Percentiles rank a stretch among this genome's conserved stretches.
Evolutionary conservation across 2,797 vertebrate species (phyloP).

Genomic region (Enteromius treurensis): DNA sequence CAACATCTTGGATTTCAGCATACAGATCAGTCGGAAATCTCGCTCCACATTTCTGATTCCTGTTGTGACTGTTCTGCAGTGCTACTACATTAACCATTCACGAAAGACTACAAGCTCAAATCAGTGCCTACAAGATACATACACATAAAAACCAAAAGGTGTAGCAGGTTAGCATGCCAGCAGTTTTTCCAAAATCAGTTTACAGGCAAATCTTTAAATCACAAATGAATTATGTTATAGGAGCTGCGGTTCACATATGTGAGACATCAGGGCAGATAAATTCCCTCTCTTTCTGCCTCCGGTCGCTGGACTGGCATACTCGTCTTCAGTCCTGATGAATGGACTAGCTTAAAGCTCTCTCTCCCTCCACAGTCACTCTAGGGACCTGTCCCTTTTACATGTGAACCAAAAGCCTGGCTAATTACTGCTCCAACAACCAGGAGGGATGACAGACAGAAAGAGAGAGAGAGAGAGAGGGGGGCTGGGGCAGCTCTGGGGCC

Average conservation of each 20-base stretch:
- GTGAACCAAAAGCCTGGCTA: slow-evolving; percentile 61
- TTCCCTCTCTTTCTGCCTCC: slow-evolving; percentile 60
- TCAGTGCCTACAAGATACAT: not conserved
- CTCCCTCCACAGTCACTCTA: slow-evolving; percentile 45
- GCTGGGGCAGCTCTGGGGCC: slow-evolving; percentile 14
- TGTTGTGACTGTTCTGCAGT: not conserved
- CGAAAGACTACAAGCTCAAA: not conserved
- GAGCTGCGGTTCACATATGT: slow-evolving; percentile 47
- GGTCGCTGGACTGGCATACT: slow-evolving; percentile 50
- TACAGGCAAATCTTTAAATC: not conserved
- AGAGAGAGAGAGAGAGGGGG: not conserved
- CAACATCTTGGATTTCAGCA: slow-evolving; percentile 24
- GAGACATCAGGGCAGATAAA: slow-evolving; percentile 69
- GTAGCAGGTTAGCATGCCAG: not conserved
- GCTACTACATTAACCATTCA: no score
- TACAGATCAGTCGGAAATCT: slow-evolving; percentile 45
- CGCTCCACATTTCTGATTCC: not conserved
- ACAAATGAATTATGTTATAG: not conserved
- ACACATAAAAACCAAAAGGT: not conserved
- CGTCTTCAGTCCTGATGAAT: slow-evolving; percentile 72
- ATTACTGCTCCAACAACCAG: slow-evolving; percentile 60
- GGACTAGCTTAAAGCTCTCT: slow-evolving; percentile 65
- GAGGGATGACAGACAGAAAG: slow-evolving; percentile 15
- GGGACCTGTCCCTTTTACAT: slow-evolving; percentile 58
- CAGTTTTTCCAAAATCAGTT: not conserved